Conservation (phyloP, 2,888 invertebrate genomes). For the Melangyna quadrimaculata region DNA sequence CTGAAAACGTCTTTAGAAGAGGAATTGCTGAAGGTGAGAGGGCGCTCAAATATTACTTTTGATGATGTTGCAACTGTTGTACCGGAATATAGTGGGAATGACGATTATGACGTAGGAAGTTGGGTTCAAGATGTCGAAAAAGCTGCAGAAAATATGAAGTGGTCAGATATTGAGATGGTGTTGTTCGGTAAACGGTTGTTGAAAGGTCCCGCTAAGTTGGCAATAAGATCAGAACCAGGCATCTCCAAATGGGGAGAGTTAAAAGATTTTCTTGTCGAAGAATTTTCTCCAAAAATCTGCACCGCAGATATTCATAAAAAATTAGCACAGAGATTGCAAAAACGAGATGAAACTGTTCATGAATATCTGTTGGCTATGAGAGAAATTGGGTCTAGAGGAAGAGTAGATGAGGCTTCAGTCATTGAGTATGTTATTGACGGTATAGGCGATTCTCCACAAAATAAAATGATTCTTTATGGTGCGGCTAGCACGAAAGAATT, state of each 20-base stretch:
- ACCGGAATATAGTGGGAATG: slow-evolving; percentile 8
- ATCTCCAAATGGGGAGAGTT: not conserved
- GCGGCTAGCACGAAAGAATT: not conserved
- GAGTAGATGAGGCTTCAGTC: not conserved
- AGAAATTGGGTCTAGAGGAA: not conserved
- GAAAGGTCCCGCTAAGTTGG: not conserved
- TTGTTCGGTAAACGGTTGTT: slow-evolving; percentile 4
- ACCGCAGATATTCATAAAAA: slow-evolving; percentile 4
- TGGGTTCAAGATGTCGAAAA: slow-evolving; percentile 14
- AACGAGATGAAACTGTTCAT: not conserved
- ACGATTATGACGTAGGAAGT: slow-evolving; percentile 9
- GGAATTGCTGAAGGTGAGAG: no score
- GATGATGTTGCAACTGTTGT: not conserved
- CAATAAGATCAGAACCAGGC: not conserved
- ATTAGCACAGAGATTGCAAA: not conserved
- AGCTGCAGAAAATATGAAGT: not conserved
- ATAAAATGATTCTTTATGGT: not conserved
- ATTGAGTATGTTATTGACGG: not conserved
- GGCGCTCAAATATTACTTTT: no score
- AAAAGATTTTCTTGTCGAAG: slow-evolving; percentile 5
- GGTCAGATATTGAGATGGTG: slow-evolving; percentile 1
- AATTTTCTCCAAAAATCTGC: slow-evolving; percentile 12
- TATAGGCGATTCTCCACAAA: not conserved
- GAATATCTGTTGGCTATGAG: not conserved
- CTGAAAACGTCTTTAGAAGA: no score